Conservation (phyloP, 1,140 invertebrate genomes). For the Melipona quadrifasciata region DNA sequence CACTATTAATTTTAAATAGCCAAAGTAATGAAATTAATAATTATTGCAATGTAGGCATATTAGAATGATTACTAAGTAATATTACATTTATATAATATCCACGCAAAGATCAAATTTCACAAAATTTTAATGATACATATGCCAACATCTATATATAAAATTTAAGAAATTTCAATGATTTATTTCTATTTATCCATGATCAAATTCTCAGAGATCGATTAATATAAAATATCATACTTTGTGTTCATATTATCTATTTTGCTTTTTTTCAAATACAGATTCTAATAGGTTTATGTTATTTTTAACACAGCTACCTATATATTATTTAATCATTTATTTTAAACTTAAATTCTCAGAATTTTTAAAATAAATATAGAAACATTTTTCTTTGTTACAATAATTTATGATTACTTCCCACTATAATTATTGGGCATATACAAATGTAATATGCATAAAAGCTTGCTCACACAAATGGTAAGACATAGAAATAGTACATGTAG, state of each 20-base stretch:
- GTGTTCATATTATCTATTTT: neutral
- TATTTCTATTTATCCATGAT: neutral
- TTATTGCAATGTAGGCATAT: conserved; percentile 3
- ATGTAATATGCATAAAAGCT: conserved; percentile 23
- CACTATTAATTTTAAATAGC: conserved; percentile 7
- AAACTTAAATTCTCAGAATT: neutral
- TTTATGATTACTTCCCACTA: conserved; percentile 14
- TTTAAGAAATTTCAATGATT: neutral
- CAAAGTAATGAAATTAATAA: neutral
- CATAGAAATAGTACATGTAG: neutral
- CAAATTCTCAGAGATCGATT: neutral
- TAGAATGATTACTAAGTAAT: conserved; percentile 3
- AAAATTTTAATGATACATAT: neutral
- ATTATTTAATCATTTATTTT: neutral
- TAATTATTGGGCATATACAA: neutral
- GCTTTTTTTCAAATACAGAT: neutral
- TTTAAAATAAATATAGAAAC: neutral
- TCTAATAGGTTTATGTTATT: neutral
- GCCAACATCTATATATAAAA: neutral
- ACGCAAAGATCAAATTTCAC: conserved; percentile 20
- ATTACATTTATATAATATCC: conserved; percentile 6
- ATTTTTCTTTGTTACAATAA: neutral
- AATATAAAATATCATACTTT: neutral
- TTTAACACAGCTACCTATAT: neutral
- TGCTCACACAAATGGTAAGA: neutral